Percentiles rank a stretch among this genome's conserved stretches.
These are phyloP conservation scores for Rhorus exstirpatorius DNA, from an alignment of 2,888 invertebrate genomes.

Conservation along the genomic window DNA sequence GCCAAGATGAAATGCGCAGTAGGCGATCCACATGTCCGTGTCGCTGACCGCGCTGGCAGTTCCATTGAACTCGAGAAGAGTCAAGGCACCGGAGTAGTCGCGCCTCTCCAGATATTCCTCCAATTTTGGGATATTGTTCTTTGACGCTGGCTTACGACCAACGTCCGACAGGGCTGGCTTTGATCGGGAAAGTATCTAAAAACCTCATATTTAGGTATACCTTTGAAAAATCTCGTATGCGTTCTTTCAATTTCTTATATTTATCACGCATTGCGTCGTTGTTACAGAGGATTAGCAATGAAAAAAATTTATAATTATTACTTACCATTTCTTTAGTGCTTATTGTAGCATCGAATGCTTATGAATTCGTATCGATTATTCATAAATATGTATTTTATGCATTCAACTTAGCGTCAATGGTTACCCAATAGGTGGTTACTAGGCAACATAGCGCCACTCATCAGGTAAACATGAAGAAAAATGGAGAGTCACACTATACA, in stretches of 20 bases:
- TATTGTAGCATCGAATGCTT: not conserved
- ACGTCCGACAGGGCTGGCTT: conserved; percentile 91
- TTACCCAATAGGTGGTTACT: conserved; percentile 17
- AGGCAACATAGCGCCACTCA: too few species aligned
- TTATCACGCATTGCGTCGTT: not conserved
- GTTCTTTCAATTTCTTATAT: too few species aligned
- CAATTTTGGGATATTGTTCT: conserved; percentile 91
- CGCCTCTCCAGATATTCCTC: conserved; percentile 96
- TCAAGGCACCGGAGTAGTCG: conserved; percentile 98
- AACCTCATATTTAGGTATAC: not conserved
- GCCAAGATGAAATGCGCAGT: conserved; percentile 98
- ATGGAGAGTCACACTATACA: too few species aligned
- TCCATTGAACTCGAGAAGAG: conserved; percentile 93
- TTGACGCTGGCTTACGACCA: conserved; percentile 82
- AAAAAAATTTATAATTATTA: not conserved
- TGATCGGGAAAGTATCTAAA: conserved; percentile 92
- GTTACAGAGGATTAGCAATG: too few species aligned
- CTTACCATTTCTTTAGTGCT: conserved; percentile 13
- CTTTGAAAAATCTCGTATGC: too few species aligned
- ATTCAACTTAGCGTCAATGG: not conserved
- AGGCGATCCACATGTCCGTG: conserved; percentile 95
- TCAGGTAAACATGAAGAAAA: too few species aligned
- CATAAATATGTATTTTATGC: conserved; percentile 1
- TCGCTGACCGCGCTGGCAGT: conserved; percentile 85
- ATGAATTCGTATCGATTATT: not conserved